Base-by-base conservation (phyloP, 2,113 vertebrate genomes). In the Hyperoodon ampullatus region DNA sequence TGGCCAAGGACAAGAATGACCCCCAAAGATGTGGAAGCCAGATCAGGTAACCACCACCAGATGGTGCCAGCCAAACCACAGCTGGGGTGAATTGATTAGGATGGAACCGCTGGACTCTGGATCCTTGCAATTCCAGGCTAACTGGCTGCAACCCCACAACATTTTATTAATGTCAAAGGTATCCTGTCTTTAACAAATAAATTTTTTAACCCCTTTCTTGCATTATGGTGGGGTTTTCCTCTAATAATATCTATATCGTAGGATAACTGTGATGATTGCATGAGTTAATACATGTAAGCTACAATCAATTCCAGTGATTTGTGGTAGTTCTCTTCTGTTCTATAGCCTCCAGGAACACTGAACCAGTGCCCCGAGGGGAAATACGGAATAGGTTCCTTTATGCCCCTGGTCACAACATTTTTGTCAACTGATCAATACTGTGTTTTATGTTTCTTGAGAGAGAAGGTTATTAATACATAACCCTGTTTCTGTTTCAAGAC, bases 371-470 rank as follows among this genome's bases (percentile, higher is more conserved):
- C 58, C 15, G 5, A 16, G 61, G 33, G 50, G 71, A 68, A 58
- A 10, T 15, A 55, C 10, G 26, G 30, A 33, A 13, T 26, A 70
- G 16, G 39, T 50, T 60, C 63, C 61, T 16, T 35, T 16, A 24
- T 3, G 2, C 11, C 72, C 15, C 33, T 1, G 5, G 82, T 68
- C 83, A 70, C 61, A 44, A 74, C 21, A 23, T 47, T 68, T 66
- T 35, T 60, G 11, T 93, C 61, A 47, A 44, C 30, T 39, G 28
- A 28, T 87, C 39, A 23, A 50, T 35, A 78, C 28, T 39, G 33
- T 85, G 18, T 42, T 42, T 58, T 93, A 66, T 58, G 71, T 86
- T 77, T 78, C 61, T 44, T 68, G 35, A 86, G 47, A 68, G 75
- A 55, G 28, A 53, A 53, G 30, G 71, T 58, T 44, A 78, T 58